A percentile compares a stretch with the other conserved stretches of the same genome.
phyloP scores from a whole-genome alignment of 2,797 vertebrate genomes.

The Manis pentadactyla region DNA sequence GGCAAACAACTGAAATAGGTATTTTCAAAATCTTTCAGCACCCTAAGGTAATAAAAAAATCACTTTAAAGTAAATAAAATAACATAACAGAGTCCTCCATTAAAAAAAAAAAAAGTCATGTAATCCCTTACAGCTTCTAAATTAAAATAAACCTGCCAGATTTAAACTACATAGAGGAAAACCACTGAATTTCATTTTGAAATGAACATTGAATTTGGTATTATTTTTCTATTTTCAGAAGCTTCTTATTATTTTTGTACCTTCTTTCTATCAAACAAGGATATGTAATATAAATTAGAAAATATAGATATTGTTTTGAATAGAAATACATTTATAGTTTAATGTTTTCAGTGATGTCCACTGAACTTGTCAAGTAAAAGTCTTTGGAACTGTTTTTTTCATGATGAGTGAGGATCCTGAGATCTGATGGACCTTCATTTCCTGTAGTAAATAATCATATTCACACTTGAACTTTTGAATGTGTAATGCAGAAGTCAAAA shows the following conservation, averaged over 20 bases:
- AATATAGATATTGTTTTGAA: not conserved
- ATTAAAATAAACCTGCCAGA: not conserved
- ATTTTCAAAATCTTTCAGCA: not conserved
- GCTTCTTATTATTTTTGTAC: not conserved
- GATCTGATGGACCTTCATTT: not conserved
- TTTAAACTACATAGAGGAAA: not conserved
- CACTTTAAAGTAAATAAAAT: not conserved
- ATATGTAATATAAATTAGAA: not conserved
- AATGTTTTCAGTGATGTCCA: not conserved
- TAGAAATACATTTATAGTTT: not conserved
- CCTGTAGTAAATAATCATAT: not conserved
- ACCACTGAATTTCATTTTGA: not conserved
- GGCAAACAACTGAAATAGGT: not conserved
- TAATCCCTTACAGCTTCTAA: not conserved
- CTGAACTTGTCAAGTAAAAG: not conserved
- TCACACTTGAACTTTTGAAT: not conserved
- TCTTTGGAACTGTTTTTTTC: not conserved
- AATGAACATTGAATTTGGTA: not conserved
- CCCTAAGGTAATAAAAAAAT: not conserved
- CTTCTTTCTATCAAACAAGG: not conserved
- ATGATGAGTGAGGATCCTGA: not conserved
- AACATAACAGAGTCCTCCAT: not conserved
- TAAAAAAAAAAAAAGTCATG: not conserved
- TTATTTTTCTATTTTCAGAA: not conserved
- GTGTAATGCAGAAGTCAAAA: not conserved